phyloP scores from a whole-genome alignment of 1,140 invertebrate genomes.

The Anastatus disparis region DNA sequence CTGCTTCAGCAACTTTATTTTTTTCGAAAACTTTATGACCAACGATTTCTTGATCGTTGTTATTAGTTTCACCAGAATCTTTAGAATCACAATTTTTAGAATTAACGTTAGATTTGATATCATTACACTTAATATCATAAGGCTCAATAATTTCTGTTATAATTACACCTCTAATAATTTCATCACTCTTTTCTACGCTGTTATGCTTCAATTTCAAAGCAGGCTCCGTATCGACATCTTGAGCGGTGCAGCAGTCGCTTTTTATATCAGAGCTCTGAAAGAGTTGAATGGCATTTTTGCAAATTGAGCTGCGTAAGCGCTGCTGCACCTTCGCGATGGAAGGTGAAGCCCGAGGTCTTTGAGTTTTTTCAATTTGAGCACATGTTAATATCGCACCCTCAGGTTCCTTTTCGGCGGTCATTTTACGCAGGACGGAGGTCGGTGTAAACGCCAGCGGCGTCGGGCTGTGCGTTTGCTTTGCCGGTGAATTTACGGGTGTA shows the following conservation, averaged over 20 bases:
- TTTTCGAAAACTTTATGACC: constrained; percentile 25
- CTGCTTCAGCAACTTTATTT: neutral
- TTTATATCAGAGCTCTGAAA: neutral
- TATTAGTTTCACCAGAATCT: constrained; percentile 45
- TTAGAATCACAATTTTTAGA: too few relatives aligned
- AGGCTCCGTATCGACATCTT: constrained; percentile 12
- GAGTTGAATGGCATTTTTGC: neutral
- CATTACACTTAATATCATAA: too few relatives aligned
- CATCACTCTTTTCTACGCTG: neutral
- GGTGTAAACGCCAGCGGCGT: constrained; percentile 87
- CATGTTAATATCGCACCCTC: constrained; percentile 64
- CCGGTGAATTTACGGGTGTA: constrained; percentile 59
- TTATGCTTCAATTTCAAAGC: constrained; percentile 50
- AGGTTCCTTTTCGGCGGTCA: constrained; percentile 88
- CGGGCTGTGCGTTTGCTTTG: constrained; percentile 65
- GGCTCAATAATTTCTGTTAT: constrained; percentile 1
- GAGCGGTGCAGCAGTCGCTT: constrained; percentile 6
- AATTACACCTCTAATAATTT: neutral
- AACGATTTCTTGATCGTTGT: constrained; percentile 43
- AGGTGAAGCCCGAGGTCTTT: neutral
- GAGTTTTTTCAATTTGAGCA: constrained; percentile 16
- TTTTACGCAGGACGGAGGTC: constrained; percentile 90
- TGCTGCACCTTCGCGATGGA: constrained; percentile 26
- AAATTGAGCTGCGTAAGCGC: neutral
- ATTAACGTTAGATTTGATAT: too few relatives aligned